Conservation (phyloP, 2,113 vertebrate species). For the Gallinago jamesoni region DNA sequence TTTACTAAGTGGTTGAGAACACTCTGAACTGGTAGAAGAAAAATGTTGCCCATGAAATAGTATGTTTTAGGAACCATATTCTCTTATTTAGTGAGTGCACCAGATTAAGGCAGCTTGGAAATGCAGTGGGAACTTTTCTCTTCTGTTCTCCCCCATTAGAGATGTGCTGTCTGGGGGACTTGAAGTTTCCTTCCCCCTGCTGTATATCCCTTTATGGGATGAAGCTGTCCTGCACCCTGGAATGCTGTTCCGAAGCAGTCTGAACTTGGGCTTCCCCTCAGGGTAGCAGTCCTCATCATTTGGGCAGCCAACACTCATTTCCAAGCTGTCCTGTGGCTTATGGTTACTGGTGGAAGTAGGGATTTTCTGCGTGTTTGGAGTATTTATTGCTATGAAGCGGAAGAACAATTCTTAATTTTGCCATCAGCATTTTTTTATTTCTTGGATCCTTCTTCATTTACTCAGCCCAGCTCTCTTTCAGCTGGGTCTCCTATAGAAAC, state of each 20-base stretch:
- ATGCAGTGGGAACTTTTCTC: not conserved
- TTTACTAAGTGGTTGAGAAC: not conserved
- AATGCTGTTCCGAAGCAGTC: not conserved
- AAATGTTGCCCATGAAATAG: not conserved
- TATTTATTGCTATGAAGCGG: not conserved
- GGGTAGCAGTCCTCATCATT: not conserved
- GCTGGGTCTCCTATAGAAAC: conserved; percentile 3
- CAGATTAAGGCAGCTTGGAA: not conserved
- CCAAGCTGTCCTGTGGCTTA: not conserved
- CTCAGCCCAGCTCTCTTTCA: not conserved
- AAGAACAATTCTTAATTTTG: not conserved
- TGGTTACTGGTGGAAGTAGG: not conserved
- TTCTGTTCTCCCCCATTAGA: not conserved
- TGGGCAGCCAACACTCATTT: not conserved
- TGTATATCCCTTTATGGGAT: not conserved
- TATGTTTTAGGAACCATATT: not conserved
- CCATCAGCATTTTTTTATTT: not conserved
- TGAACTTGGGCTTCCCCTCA: not conserved
- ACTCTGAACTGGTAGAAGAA: not conserved
- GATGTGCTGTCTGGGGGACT: not conserved
- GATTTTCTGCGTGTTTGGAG: not conserved
- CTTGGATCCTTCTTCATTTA: not conserved
- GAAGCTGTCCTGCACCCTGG: not conserved
- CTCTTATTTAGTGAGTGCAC: not conserved
- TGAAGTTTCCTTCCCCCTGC: not conserved